These are phyloP conservation scores for Cryptomyrus ogoouensis DNA, from an alignment of 2,113 vertebrate species.

Conservation along the genomic window DNA sequence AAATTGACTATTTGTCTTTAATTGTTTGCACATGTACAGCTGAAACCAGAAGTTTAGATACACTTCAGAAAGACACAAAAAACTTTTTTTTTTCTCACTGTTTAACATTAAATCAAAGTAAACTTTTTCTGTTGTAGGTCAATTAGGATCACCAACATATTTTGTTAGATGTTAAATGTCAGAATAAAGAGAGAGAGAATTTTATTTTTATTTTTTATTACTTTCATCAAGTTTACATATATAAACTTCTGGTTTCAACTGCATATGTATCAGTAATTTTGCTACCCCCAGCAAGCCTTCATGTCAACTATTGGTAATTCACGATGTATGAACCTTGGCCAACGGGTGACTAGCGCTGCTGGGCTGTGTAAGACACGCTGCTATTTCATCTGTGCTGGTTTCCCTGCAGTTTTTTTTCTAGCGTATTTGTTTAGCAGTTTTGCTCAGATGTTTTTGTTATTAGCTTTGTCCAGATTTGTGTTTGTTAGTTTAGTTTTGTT, in stretches of 20 bases:
- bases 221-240: too few relatives aligned
- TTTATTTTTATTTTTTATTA: too few relatives aligned
- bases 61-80: too few relatives aligned
- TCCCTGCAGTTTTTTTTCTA: not conserved
- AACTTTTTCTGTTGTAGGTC: too few relatives aligned
- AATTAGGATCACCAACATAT: too few relatives aligned
- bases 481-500: not conserved
- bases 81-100: too few relatives aligned
- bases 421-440: not conserved
- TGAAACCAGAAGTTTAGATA: too few relatives aligned
- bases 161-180: too few relatives aligned
- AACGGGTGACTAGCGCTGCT: not conserved
- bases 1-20: not conserved
- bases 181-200: too few relatives aligned
- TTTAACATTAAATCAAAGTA: too few relatives aligned
- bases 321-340: not conserved
- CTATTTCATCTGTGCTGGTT: not conserved
- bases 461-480: not conserved
- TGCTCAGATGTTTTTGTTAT: not conserved
- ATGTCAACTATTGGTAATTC: not conserved
- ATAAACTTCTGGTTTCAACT: too few relatives aligned
- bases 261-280: not conserved
- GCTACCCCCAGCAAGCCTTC: not conserved
- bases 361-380: not conserved
- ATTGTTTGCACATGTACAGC: not conserved